These are phyloP conservation scores for Channa maculata DNA, from an alignment of 2,113 vertebrate species.

Conservation along the genomic window DNA sequence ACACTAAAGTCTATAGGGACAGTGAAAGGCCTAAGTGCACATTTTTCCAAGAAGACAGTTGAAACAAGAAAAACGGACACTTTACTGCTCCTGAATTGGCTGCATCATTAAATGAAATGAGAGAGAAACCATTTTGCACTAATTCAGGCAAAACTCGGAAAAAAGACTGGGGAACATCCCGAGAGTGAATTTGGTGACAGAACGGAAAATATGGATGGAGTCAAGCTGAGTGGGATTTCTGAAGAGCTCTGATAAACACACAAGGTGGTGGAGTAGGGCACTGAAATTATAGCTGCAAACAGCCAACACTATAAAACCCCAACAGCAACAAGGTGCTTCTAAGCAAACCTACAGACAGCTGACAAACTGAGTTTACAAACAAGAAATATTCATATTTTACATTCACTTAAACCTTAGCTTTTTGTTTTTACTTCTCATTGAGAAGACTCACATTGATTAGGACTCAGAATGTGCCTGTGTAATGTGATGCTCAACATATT, in stretches of 20 bases:
- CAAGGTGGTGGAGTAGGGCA: constrained; percentile 23
- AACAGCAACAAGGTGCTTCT: constrained; percentile 55
- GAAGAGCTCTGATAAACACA: constrained; percentile 2
- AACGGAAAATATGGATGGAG: constrained; percentile 16
- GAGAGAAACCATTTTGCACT: too few species aligned
- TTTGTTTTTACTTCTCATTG: too few species aligned
- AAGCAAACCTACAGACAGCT: constrained; percentile 16
- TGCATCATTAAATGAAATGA: too few species aligned
- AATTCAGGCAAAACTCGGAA: not conserved
- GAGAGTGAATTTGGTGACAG: constrained; percentile 14
- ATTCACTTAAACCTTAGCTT: too few species aligned
- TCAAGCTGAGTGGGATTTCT: constrained; percentile 28
- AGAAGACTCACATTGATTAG: too few species aligned
- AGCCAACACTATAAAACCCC: constrained; percentile 45
- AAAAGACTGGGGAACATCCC: not conserved
- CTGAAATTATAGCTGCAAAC: constrained; percentile 61
- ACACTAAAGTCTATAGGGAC: too few species aligned
- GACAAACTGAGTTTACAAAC: constrained; percentile 43
- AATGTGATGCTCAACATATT: not conserved
- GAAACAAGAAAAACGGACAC: too few species aligned
- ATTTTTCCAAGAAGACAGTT: too few species aligned
- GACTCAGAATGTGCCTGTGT: not conserved
- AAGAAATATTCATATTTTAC: not conserved
- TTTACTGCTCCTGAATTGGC: too few species aligned
- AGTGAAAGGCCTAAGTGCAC: too few species aligned